Base-by-base conservation (phyloP, 1,140 invertebrate species). In the Lasioglossum albipes region DNA sequence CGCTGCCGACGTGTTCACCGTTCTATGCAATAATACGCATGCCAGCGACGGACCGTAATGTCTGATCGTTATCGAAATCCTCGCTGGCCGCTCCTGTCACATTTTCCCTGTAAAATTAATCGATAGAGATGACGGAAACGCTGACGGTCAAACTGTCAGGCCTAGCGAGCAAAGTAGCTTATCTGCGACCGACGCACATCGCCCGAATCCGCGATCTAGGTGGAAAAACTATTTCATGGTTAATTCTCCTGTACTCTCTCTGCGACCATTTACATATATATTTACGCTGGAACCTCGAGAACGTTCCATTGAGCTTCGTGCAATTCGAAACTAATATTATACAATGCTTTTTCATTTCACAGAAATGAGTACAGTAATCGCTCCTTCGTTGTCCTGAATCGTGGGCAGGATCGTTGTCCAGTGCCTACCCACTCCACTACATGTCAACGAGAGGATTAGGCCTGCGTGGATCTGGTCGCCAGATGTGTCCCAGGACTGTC, bases 81-180 rank as follows among this genome's bases (percentile, higher is more conserved):
- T 54, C 68, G 41, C 65, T 22, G 45, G 13, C 16, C n/a, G 16
- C 42, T 12, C 20, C 49, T 49, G 52, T 57, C 52, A 36, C 52
- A 27, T 59, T 71, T 36, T 18, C 13, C 68, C 68, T 36, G 27
- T 36, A 70, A 70, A 70, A 70, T 52, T 57, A 57, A 57, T 70
- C 68, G 49, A 70, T 54, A 18, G 10, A 27, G 18, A 57, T 70
- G 27, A 54, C 68, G 68, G 18, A 18, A 45, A 67, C 41, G 10
- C 41, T 22, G 36, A 67, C 36, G 18, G 9, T 45, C 20, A 2
- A 67, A 67, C 20, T 45, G 41, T 67, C 70, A 71, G 20, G 79
- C 67, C 62, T 69, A 22, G 36, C 22, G 52, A 82, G 66, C 70
- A 75, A 78, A 72, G 64, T 61, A 79, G 82, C 82, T 67, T 67